Base-by-base conservation (phyloP, 2,888 invertebrate species). In the Lydus trimaculatus region DNA sequence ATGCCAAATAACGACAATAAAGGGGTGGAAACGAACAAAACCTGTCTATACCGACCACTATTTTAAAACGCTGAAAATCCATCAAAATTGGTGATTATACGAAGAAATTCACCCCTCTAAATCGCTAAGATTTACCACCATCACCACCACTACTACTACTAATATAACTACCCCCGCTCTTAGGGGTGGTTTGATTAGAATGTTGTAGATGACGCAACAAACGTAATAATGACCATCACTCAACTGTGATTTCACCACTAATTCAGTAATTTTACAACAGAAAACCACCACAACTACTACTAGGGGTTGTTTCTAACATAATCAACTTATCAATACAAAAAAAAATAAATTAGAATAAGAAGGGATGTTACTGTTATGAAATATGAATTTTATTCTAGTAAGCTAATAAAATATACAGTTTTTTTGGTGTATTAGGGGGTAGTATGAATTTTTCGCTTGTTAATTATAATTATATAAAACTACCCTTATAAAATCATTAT, bases 161-260 rank as follows among this genome's bases (percentile, higher is more conserved):
- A n/a, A n/a, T n/a, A n/a, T n/a, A n/a, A n/a, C n/a, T n/a, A n/a
- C n/a, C n/a, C n/a, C n/a, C n/a, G 1, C 17, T 8, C 43, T 43
- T 56, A 56, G 25, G 56, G 56, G 56, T 25, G 5, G 43, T 43
- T 43, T 25, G 15, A 13, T 56, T 56, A 56, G 13, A 56, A 56
- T 25, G 11, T 13, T 13, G 20, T 11, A 9, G 52, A 52, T 56
- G 56, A 56, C 25, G 56, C 56, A 56, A 56, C 56, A 23, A 56
- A 20, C 11, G 2, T 2, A 20, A 20, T 73, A 69, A 69, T 15
- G 23, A 70, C 64, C 65, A 68, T 64, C 73, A 67, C 72, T 68
- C 59, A 71, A 67, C 73, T 66, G 77, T 77, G 77, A 77, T 77
- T 76, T 74, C 64, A 73, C 77, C 77, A 72, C 77, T 77, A 77